Evolutionary conservation across 2,888 invertebrate species (phyloP).

Genomic region (Phengaris arion): DNA sequence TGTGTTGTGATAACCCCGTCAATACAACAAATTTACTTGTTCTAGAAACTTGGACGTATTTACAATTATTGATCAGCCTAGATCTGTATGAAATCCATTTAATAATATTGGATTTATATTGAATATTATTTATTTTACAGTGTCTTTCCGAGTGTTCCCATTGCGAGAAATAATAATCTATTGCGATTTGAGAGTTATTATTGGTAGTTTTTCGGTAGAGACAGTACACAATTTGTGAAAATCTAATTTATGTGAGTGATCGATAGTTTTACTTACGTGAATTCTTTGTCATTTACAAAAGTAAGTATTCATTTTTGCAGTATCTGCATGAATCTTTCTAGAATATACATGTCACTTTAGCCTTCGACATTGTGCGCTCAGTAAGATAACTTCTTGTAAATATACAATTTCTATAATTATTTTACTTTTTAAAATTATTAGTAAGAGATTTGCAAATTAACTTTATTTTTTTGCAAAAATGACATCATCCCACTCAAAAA

Average conservation of each 20-base stretch:
- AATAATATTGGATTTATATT: background rate
- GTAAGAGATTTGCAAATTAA: no score
- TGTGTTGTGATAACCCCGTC: slow-evolving; percentile 33
- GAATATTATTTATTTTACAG: background rate
- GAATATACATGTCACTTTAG: background rate
- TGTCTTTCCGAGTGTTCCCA: background rate
- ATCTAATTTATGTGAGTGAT: background rate
- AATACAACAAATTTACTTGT: slow-evolving; percentile 37
- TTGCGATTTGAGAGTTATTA: background rate
- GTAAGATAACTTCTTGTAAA: background rate
- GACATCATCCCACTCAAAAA: no score
- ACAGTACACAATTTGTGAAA: background rate
- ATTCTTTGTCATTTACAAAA: background rate
- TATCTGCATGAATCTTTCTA: background rate
- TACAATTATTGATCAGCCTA: background rate
- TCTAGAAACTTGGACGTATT: slow-evolving; percentile 34
- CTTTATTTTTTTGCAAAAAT: no score
- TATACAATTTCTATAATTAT: background rate
- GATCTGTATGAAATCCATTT: background rate
- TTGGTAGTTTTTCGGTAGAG: background rate
- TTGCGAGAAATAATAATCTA: background rate
- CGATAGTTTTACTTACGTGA: background rate
- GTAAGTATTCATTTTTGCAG: background rate
- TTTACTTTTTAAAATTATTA: no score
- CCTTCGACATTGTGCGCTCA: background rate